Conservation (phyloP, 1,140 invertebrate species). For the Globodera ellingtonae region DNA sequence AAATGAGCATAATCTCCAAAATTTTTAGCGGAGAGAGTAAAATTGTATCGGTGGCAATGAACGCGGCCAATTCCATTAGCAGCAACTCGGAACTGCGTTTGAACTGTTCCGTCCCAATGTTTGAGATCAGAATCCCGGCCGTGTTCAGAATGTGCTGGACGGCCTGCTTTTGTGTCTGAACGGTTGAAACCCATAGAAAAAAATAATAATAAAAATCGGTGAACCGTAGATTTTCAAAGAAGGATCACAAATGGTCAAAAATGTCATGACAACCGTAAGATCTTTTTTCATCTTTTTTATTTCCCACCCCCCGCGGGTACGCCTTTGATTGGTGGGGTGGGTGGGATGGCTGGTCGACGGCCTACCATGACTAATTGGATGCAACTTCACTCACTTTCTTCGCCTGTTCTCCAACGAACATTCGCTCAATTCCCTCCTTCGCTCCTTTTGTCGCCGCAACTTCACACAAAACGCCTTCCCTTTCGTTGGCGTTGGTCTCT, state of each 20-base stretch:
- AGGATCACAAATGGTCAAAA: background rate
- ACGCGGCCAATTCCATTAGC: slow-evolving; percentile 18
- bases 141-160: slow-evolving; percentile 33
- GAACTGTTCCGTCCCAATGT: slow-evolving; percentile 48
- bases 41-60: slow-evolving; percentile 20
- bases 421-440: background rate
- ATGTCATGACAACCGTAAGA: too few species aligned
- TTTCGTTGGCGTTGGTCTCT: background rate
- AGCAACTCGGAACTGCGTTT: slow-evolving; percentile 7
- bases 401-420: slow-evolving; percentile 11
- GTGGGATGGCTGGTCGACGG: background rate
- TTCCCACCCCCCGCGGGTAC: too few species aligned
- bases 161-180: slow-evolving; percentile 38
- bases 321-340: background rate
- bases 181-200: background rate
- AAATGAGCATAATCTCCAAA: slow-evolving; percentile 26
- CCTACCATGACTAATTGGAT: background rate
- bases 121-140: slow-evolving; percentile 46
- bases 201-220: too few species aligned
- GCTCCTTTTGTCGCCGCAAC: background rate
- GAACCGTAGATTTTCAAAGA: background rate
- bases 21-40: slow-evolving; percentile 22
- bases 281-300: slow-evolving; percentile 25
- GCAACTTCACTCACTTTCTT: background rate
- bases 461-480: background rate